Percentiles rank a stretch among this genome's conserved stretches.
phyloP scores from a whole-genome alignment of 2,888 invertebrate species.

The Priocnemis perturbator region DNA sequence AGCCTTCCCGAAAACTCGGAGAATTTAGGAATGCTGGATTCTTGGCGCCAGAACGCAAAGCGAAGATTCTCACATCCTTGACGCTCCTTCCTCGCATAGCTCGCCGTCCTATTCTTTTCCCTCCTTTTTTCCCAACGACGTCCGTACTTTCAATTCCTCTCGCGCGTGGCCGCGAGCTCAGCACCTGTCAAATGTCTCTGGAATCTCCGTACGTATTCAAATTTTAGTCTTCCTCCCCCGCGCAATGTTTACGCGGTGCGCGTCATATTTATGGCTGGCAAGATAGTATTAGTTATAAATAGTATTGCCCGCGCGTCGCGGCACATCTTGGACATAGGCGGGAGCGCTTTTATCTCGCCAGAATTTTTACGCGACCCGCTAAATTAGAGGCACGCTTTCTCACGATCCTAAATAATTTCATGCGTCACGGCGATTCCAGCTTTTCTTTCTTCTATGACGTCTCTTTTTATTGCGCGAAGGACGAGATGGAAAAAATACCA shows the following conservation, averaged over 20 bases:
- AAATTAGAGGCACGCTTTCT: background rate
- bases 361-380: no score
- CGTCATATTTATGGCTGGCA: no score
- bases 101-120: background rate
- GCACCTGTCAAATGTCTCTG: no score
- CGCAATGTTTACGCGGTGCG: no score
- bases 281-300: no score
- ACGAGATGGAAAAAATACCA: slow-evolving; percentile 5
- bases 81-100: slow-evolving; percentile 2
- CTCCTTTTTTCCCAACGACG: background rate
- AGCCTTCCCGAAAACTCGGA: slow-evolving; percentile 36
- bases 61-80: slow-evolving; percentile 10
- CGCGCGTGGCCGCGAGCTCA: background rate
- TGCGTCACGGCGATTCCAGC: background rate
- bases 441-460: background rate
- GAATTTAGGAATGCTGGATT: slow-evolving; percentile 49
- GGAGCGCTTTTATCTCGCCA: no score
- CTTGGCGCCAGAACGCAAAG: slow-evolving; percentile 46
- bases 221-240: no score
- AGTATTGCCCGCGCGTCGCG: no score
- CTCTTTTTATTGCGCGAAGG: no score
- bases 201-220: no score
- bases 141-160: slow-evolving; percentile 10
- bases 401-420: slow-evolving; percentile 4
- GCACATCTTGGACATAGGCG: no score